phyloP scores from a whole-genome alignment of 2,113 vertebrate genomes.

The Platichthys flesus region DNA sequence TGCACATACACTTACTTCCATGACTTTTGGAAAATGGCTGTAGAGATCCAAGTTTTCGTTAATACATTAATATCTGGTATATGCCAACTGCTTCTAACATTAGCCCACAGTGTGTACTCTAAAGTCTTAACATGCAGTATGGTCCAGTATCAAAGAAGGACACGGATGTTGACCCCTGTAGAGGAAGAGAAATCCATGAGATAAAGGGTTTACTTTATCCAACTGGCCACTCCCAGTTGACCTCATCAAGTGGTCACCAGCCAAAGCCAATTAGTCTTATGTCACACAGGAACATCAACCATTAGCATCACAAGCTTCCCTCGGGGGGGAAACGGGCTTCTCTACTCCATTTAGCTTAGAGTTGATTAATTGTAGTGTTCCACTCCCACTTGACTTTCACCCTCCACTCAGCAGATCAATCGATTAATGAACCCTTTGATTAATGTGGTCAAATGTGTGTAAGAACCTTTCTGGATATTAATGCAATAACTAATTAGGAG shows the following conservation, averaged over 20 bases:
- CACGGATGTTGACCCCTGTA: neutral
- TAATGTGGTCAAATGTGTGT: constrained; percentile 19
- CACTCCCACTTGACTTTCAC: constrained; percentile 46
- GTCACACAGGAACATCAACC: constrained; percentile 48
- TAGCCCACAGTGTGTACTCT: neutral
- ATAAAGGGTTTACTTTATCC: constrained; percentile 42
- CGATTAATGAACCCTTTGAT: constrained; percentile 49
- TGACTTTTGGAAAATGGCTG: too few relatives aligned
- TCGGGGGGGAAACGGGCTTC: constrained; percentile 5
- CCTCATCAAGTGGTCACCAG: constrained; percentile 54
- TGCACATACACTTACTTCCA: too few relatives aligned
- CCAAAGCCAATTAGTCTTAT: constrained; percentile 75
- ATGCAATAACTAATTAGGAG: neutral
- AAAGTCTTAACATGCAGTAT: neutral
- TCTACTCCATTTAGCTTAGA: constrained; percentile 31
- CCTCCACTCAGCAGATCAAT: constrained; percentile 42
- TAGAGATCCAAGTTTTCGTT: too few relatives aligned
- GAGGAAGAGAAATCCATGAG: constrained; percentile 18
- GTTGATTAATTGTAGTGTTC: constrained; percentile 51
- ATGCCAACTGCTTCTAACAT: neutral
- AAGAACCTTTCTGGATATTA: neutral
- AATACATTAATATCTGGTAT: too few relatives aligned
- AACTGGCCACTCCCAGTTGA: constrained; percentile 44
- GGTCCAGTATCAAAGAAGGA: neutral
- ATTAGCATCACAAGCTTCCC: constrained; percentile 40